These are phyloP conservation scores for Brachionus rotundiformis DNA, from an alignment of 1,140 invertebrate species.

Conservation along the genomic window DNA sequence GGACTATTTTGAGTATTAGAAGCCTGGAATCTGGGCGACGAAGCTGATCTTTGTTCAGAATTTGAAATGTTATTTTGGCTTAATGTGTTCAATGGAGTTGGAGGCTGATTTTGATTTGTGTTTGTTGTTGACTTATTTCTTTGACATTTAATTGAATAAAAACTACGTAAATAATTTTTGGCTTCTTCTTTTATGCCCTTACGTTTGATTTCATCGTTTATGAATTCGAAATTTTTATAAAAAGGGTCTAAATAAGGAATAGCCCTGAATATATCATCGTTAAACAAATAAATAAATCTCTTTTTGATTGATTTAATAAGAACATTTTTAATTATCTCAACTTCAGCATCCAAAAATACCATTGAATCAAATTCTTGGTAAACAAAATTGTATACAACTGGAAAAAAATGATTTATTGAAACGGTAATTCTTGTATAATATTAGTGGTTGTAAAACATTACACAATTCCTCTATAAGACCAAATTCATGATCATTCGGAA, in stretches of 20 bases:
- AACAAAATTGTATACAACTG: constrained; percentile 23
- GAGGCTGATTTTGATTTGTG: background rate
- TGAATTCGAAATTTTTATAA: constrained; percentile 28
- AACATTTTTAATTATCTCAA: constrained; percentile 7
- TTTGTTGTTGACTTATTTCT: background rate
- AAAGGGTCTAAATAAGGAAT: constrained; percentile 28
- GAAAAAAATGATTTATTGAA: constrained; percentile 24
- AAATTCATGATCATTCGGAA: constrained; percentile 28
- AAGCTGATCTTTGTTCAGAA: background rate
- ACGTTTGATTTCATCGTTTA: constrained; percentile 27
- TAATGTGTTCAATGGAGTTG: background rate
- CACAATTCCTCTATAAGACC: background rate
- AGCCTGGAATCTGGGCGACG: background rate
- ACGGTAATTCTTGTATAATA: constrained; percentile 8
- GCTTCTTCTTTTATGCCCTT: background rate
- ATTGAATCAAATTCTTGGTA: constrained; percentile 34
- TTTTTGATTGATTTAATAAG: constrained; percentile 26
- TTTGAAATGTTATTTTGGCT: constrained; percentile 2
- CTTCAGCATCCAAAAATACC: background rate
- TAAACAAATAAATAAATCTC: constrained; percentile 19
- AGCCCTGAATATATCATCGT: constrained; percentile 13
- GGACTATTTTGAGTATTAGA: constrained; percentile 1
- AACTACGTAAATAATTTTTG: background rate
- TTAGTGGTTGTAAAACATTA: background rate
- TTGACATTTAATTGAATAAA: constrained; percentile 13